Conservation (phyloP, 1,140 invertebrate genomes). For the Eciton burchellii region DNA sequence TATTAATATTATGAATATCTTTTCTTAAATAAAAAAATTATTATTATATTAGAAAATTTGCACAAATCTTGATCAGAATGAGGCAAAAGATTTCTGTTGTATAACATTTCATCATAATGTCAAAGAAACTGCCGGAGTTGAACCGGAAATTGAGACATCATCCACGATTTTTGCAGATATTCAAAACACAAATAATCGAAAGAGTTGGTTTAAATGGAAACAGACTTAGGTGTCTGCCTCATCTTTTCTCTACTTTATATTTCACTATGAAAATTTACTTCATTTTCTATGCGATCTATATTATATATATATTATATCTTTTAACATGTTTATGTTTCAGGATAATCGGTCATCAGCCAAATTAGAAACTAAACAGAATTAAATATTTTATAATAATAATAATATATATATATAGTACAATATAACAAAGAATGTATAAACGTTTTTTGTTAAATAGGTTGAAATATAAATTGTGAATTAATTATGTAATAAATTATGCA, state of each 20-base stretch:
- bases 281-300: not conserved
- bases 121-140: constrained; percentile 19
- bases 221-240: constrained; percentile 44
- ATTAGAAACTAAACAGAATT: constrained; percentile 34
- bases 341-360: constrained; percentile 27
- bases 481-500: constrained; percentile 30
- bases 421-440: constrained; percentile 28
- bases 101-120: constrained; percentile 16
- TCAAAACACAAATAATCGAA: constrained; percentile 20
- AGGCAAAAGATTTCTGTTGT: not conserved
- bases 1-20: not conserved
- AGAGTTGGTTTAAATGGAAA: not conserved
- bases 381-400: not conserved
- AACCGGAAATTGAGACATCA: constrained; percentile 25
- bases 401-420: not conserved
- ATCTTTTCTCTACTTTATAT: not conserved
- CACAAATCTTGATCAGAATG: constrained; percentile 6
- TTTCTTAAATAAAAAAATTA: constrained; percentile 7
- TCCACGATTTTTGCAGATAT: not conserved
- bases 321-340: constrained; percentile 49
- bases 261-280: not conserved
- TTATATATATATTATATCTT: not conserved
- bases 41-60: not conserved
- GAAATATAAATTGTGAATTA: not conserved
- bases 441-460: not conserved